These are phyloP conservation scores for Stichodactyla mertensii DNA, from an alignment of 64 coral and sea anemone species.

Conservation along the genomic window DNA sequence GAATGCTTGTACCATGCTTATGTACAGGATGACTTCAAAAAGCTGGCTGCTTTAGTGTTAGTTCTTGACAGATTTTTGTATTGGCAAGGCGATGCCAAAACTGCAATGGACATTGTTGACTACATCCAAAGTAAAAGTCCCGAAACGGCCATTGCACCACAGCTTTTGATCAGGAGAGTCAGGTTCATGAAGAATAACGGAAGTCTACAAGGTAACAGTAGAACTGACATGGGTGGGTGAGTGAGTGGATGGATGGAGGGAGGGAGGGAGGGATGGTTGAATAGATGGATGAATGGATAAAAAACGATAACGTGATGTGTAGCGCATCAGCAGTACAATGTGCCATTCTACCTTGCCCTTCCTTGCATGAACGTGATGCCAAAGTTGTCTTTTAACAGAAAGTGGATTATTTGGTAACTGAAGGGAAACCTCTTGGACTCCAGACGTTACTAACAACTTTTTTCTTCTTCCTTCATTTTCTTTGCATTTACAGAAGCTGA, in stretches of 20 bases:
- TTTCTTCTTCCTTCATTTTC: not conserved
- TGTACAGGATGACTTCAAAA: slow-evolving; percentile 48
- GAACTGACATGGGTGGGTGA: too few relatives aligned
- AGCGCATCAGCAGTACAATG: too few relatives aligned
- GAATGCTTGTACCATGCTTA: slow-evolving; percentile 85
- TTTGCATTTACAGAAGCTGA: slow-evolving; percentile 64
- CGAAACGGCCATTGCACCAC: slow-evolving; percentile 70
- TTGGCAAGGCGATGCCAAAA: slow-evolving; percentile 78
- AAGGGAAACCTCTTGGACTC: too few relatives aligned
- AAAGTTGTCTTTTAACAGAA: too few relatives aligned
- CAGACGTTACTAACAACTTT: too few relatives aligned
- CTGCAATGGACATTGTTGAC: slow-evolving; percentile 54
- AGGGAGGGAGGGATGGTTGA: too few relatives aligned
- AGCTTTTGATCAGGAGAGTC: slow-evolving; percentile 79
- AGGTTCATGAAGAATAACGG: slow-evolving; percentile 83
- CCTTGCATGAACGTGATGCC: too few relatives aligned
- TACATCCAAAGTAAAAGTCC: slow-evolving; percentile 58
- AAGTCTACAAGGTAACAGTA: slow-evolving; percentile 57
- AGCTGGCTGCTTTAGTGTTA: slow-evolving; percentile 77
- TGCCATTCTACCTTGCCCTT: too few relatives aligned
- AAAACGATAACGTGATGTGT: too few relatives aligned
- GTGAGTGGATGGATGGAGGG: too few relatives aligned
- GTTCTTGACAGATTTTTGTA: slow-evolving; percentile 86
- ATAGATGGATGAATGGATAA: too few relatives aligned
- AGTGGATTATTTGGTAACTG: too few relatives aligned